Base-by-base conservation (phyloP, 1,140 invertebrate species). In the Limonius californicus region DNA sequence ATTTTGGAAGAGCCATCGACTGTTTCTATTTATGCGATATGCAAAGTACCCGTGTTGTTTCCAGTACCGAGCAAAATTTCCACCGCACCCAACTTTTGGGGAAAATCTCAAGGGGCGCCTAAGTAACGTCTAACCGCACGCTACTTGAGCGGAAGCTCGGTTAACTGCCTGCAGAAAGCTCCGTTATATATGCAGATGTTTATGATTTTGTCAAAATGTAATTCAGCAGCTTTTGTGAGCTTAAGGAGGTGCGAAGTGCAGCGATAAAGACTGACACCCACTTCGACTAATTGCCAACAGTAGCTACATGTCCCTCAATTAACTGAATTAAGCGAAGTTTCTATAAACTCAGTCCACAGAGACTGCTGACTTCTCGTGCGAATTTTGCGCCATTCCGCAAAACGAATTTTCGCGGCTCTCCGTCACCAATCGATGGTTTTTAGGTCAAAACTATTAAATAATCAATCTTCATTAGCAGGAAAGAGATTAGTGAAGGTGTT, bases 61-160 rank as follows among this genome's bases (percentile, higher is more conserved):
- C n/a, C 35, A 6, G 35, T 9, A 11, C n/a, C 11, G 2, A 39
- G 35, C n/a, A 39, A 21, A 50, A 50, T 50, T 50, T 50, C 45
- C 16, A 50, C 45, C 16, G 2, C 15, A 19, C 6, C 45, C 14
- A 50, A 50, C 45, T 50, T 50, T 50, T 3, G 2, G 19, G 15
- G 8, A 21, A 50, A 50, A 50, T 19, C 45, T 50, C 45, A 14
- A 18, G 45, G 15, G 45, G 19, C 7, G 9, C 45, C 45, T 50
- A 50, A 50, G 45, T 50, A 50, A 50, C 20, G 15, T 19, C 45
- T 19, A 50, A 50, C 45, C 45, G 20, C 45, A 50, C 16, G 45
- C 45, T 50, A 50, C 45, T 50, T 50, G 45, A 50, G 45, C 45
- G 45, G 45, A 50, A 50, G 45, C 45, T 50, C 14, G 45, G 16